These are phyloP conservation scores for Nothura maculosa DNA, from an alignment of 2,797 vertebrate species.

Conservation along the genomic window DNA sequence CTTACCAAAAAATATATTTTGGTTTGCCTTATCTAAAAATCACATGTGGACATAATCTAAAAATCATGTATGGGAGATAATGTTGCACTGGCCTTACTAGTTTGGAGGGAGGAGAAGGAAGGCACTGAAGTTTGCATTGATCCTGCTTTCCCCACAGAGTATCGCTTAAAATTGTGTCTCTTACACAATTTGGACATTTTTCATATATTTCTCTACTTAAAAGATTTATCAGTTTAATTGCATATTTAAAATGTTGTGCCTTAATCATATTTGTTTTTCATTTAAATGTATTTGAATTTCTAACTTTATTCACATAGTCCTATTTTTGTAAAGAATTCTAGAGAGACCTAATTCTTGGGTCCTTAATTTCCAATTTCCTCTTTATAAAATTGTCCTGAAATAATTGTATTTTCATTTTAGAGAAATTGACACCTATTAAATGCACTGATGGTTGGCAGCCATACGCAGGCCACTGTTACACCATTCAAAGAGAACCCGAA, in stretches of 20 bases:
- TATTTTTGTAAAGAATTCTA: background rate
- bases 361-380: background rate
- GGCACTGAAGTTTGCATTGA: background rate
- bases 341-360: background rate
- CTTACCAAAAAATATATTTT: background rate
- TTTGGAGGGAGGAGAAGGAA: rapidly evolving
- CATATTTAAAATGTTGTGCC: background rate
- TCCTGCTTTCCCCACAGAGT: background rate
- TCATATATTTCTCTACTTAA: background rate
- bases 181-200: background rate
- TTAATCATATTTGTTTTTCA: background rate
- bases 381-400: background rate
- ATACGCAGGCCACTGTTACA: constrained; percentile 90
- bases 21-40: background rate
- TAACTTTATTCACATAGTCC: background rate
- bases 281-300: background rate
- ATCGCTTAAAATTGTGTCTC: background rate
- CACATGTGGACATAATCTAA: background rate
- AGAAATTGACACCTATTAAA: constrained; percentile 72
- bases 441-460: constrained; percentile 88
- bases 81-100: rapidly evolving
- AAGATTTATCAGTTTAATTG: background rate
- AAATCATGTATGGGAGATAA: rapidly evolving
- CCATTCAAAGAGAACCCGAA: constrained; percentile 81
- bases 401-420: constrained; percentile 64